A percentile compares a stretch with the other conserved stretches of the same genome.
These are phyloP conservation scores for Parelbella ahira DNA, from an alignment of 2,888 invertebrate genomes.

Conservation along the genomic window DNA sequence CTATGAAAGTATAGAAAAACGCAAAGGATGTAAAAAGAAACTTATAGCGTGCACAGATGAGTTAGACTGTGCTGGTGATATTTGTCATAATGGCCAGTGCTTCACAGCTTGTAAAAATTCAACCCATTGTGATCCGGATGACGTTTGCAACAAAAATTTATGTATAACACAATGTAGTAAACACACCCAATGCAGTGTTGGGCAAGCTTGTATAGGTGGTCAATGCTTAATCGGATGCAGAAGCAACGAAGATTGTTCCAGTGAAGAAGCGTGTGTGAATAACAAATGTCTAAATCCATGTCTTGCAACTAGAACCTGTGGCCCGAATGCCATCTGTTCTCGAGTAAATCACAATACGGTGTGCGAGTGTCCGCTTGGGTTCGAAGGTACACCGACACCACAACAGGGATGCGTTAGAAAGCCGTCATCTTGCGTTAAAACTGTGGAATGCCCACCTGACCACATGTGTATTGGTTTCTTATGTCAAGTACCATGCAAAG, in stretches of 20 bases:
- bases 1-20: conserved; percentile 83
- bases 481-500: conserved; percentile 89
- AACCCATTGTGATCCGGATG: conserved; percentile 89
- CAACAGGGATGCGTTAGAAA: conserved; percentile 94
- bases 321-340: conserved; percentile 90
- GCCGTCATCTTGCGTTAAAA: conserved; percentile 84
- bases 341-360: conserved; percentile 86
- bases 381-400: conserved; percentile 92
- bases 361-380: conserved; percentile 91
- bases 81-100: conserved; percentile 92
- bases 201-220: conserved; percentile 90
- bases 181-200: conserved; percentile 88
- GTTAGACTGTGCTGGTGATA: conserved; percentile 87
- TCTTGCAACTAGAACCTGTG: conserved; percentile 86
- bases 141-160: conserved; percentile 88
- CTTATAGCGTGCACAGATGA: conserved; percentile 84
- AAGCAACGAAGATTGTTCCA: conserved; percentile 88
- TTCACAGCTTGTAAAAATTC: conserved; percentile 88
- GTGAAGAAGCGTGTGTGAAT: conserved; percentile 89
- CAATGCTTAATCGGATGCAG: conserved; percentile 92
- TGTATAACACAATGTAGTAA: conserved; percentile 90
- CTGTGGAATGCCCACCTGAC: conserved; percentile 86
- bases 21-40: conserved; percentile 85
- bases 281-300: conserved; percentile 93
- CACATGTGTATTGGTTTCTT: conserved; percentile 89